Evolutionary conservation across 2,888 invertebrate genomes (phyloP), one percentile per base, ranked within the genome.

Genomic region (Scrobipalpa costella): DNA sequence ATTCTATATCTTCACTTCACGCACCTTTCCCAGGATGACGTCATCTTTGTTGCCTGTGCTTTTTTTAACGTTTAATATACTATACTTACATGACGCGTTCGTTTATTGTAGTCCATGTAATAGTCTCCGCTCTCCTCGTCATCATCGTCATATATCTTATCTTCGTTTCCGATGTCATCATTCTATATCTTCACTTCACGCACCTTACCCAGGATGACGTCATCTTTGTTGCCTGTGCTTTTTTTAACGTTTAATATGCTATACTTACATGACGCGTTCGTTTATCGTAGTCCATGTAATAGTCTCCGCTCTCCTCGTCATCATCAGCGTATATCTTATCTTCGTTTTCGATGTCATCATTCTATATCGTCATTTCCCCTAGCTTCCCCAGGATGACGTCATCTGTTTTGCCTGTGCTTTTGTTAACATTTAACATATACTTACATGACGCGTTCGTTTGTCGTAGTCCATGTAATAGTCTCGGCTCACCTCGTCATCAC

Each of bases 261-360:
- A 13, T 13, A 34, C 47, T 66, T 65, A 89, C 87, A 80, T 83
- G 85, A 34, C 84, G 78, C 40, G 81, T 74, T 64, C 84, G 78
- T 62, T 72, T 79, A 66, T 88, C 86, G 61, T 89, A 90, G 44
- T 89, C 88, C 5, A 80, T 80, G 68, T 86, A 89, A 82, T 85
- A 86, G 75, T 88, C 86, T 3, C 90, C 88, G 67, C 88, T 89
- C 70, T 58, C 66, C 0, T 74, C 71, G 11, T 74, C 75, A 21
- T 80, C 75, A 6, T 76, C 75, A 0, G 90, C 84, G 67, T 89
- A 90, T 65, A 90, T 83, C 90, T 90, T 68, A 63, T 88, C 87
- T 57, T 86, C 86, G 40, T 90, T 90, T 44, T 86, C 86, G 0
- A 69, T 71, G 15, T 76, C 80, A 34, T 88, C 90, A 57, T 87